Evolutionary conservation across 30 jellyfish, hydroid and myxozoan species (phyloP).

Genomic region (Aurelia aurita): DNA sequence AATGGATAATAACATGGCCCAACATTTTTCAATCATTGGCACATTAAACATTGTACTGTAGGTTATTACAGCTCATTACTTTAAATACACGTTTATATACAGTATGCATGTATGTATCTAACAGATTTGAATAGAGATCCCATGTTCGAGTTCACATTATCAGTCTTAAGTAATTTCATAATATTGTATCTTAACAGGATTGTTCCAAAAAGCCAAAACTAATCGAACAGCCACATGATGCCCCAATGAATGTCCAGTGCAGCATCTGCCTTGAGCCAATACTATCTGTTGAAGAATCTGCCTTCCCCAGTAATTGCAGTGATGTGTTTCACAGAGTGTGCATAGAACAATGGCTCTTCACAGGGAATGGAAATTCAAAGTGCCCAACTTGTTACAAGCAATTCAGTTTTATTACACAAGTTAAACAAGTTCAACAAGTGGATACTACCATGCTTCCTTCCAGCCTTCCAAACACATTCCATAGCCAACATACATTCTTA

Average conservation of each 20-base stretch:
- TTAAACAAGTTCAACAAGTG: background rate
- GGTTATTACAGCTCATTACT: no score
- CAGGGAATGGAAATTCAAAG: slow-evolving; percentile 31
- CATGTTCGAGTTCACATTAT: no score
- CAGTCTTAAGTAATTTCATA: no score
- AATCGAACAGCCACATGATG: background rate
- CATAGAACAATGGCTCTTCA: slow-evolving; percentile 33
- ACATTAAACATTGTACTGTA: no score
- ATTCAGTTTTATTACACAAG: background rate
- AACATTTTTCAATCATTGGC: no score
- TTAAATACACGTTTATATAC: no score
- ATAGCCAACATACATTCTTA: background rate
- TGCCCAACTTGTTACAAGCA: slow-evolving; percentile 18
- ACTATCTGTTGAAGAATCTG: slow-evolving; percentile 8
- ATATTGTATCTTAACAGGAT: background rate
- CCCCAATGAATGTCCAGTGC: background rate
- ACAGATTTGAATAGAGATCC: no score
- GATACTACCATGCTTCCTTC: slow-evolving; percentile 1
- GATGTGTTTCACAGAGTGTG: slow-evolving; percentile 31
- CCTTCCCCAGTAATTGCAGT: slow-evolving; percentile 31
- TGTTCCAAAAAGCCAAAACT: background rate
- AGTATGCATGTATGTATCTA: no score
- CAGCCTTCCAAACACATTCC: background rate
- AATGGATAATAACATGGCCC: no score
- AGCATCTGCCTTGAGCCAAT: slow-evolving; percentile 28